Base-by-base conservation (phyloP, 1,140 invertebrate genomes). In the Drosophila sulfurigaster region DNA sequence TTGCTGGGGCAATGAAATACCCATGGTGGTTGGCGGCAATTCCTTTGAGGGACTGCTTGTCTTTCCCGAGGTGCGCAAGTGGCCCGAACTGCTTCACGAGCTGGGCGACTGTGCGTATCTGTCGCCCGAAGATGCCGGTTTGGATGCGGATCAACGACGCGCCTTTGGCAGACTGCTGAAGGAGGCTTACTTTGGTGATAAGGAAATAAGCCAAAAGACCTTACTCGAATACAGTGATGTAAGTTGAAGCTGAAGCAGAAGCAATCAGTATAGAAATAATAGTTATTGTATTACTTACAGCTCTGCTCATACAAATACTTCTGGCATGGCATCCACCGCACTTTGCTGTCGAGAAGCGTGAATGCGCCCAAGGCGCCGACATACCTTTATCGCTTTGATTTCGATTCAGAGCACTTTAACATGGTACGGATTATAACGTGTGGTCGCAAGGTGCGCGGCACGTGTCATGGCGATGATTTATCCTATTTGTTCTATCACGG, bases 401-500 rank as follows among this genome's bases (percentile, higher is more conserved):
- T 94, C 28, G 92, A 93, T 41, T 91, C 93, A 0, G 82, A 91
- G 56, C 77, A 88, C 57, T 91, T 91, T 30, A 92, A 92, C 70
- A 88, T 86, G 20, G 88, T 91, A 63, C 78, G 91, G 28, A 81
- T 94, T 49, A 93, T 94, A 73, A 92, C 90, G 41, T 92, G 91
- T 16, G 91, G 91, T 3, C 79, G 89, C 38, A 92, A 91, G 65
- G 77, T 91, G 60, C 89, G 91, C 5, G 91, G 91, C 66, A 93
- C 94, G n/a, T 94, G 93, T 73, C 95, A 96, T 82, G 94, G 93
- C 0, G 95, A 96, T 73, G 95, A 96, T 78, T 66, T 95, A 3
- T 95, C 94, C 62, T 96, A 95, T 88, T 75, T 96, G 43, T 96
- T 96, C 80, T 93, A 93, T 76, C 94, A 93, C 67, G 87, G 80